Conservation (phyloP, 2,888 invertebrate genomes). For the Xylocampa areola region DNA sequence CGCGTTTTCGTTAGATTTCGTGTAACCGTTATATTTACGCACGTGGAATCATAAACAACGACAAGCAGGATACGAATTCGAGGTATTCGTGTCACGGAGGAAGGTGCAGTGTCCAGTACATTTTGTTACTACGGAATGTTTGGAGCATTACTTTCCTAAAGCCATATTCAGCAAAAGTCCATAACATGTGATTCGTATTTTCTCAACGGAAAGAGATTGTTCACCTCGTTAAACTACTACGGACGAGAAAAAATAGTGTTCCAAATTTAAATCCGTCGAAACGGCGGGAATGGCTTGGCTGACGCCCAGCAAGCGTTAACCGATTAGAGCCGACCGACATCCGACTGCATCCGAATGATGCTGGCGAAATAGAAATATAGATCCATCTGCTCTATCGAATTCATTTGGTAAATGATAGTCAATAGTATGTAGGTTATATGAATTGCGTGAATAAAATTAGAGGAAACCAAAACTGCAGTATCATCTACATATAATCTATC, state of each 20-base stretch:
- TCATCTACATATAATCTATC: constrained; percentile 64
- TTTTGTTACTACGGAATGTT: constrained; percentile 46
- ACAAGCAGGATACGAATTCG: constrained; percentile 75
- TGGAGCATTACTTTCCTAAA: constrained; percentile 14
- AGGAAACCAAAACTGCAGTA: constrained; percentile 66
- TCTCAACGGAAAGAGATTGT: constrained; percentile 81
- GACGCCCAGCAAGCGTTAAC: constrained; percentile 79
- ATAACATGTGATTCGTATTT: constrained; percentile 43
- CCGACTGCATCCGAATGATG: constrained; percentile 74
- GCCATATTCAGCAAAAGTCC: constrained; percentile 8
- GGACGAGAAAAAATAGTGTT: constrained; percentile 81
- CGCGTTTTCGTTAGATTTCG: constrained; percentile 74
- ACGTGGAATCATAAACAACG: constrained; percentile 74
- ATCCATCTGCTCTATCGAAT: constrained; percentile 35
- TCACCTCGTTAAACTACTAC: constrained; percentile 84
- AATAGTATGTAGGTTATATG: constrained; percentile 26
- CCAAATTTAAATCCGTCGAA: constrained; percentile 86
- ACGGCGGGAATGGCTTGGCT: constrained; percentile 86
- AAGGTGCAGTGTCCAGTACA: constrained; percentile 64
- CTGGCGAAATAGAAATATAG: constrained; percentile 62
- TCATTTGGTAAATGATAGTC: constrained; percentile 14
- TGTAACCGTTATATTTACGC: constrained; percentile 78
- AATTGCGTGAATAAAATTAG: constrained; percentile 47
- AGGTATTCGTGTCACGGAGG: constrained; percentile 78
- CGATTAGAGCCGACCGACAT: constrained; percentile 73